These are phyloP conservation scores for Benthosema pterotum DNA, from an alignment of 2,797 vertebrate genomes.

Conservation along the genomic window DNA sequence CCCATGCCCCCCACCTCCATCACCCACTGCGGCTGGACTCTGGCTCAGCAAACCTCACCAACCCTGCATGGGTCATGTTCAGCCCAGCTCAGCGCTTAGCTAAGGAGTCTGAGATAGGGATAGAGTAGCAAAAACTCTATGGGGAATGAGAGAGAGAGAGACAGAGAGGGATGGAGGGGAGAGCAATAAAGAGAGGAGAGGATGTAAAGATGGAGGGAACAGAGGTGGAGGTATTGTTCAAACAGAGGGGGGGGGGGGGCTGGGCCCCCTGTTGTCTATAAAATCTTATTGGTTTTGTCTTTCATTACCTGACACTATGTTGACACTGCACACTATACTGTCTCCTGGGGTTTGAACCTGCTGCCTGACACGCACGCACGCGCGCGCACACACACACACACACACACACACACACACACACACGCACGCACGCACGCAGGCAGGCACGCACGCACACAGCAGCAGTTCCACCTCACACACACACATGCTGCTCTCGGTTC, in stretches of 20 bases:
- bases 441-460: background rate
- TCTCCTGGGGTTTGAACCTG: conserved; percentile 34
- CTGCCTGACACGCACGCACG: conserved; percentile 8
- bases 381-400: no score
- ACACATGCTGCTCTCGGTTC: background rate
- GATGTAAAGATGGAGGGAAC: background rate
- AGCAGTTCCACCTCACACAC: background rate
- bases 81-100: conserved; percentile 64
- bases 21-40: no score
- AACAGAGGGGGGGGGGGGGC: conserved; percentile 9
- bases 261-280: conserved; percentile 44
- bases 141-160: conserved; percentile 5
- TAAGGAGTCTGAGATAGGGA: conserved; percentile 30
- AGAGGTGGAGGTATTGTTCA: background rate
- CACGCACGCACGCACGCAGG: background rate
- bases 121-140: conserved; percentile 48
- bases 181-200: background rate
- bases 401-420: background rate
- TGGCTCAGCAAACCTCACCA: conserved; percentile 49
- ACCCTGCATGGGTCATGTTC: conserved; percentile 65
- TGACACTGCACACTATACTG: conserved; percentile 49
- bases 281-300: conserved; percentile 60
- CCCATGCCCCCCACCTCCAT: no score
- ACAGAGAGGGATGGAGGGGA: background rate
- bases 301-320: conserved; percentile 53